A percentile compares a stretch with the other conserved stretches of the same genome.
These are phyloP conservation scores for Thamnophis elegans DNA, from an alignment of 2,797 vertebrate species.

Conservation along the genomic window DNA sequence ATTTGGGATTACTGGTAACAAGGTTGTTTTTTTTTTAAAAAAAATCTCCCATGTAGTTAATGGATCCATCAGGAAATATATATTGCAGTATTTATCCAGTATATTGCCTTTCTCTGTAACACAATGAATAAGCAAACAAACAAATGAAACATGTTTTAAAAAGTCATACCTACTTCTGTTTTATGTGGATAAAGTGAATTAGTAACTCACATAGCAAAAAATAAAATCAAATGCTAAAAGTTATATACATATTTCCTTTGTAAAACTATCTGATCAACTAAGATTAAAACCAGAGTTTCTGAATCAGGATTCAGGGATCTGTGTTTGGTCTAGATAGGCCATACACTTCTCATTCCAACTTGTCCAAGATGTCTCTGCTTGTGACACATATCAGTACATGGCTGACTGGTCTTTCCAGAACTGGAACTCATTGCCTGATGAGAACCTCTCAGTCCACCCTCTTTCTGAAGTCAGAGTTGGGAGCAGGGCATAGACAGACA, in stretches of 20 bases:
- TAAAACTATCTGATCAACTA: slow-evolving; percentile 40
- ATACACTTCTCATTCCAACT: background rate
- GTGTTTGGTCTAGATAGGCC: background rate
- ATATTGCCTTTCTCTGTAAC: background rate
- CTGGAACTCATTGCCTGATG: background rate
- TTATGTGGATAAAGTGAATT: background rate
- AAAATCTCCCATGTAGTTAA: background rate
- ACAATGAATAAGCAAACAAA: background rate
- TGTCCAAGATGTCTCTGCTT: background rate
- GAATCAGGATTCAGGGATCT: background rate
- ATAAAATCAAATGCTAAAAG: slow-evolving; percentile 28
- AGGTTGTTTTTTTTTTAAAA: no score
- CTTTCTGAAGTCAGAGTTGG: background rate
- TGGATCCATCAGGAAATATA: background rate
- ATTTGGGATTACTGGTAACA: background rate
- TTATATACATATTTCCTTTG: background rate
- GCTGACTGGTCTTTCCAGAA: background rate
- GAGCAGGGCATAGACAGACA: background rate
- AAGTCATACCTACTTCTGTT: background rate
- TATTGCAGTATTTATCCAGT: background rate
- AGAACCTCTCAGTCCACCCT: background rate
- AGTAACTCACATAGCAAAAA: background rate
- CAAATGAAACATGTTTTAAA: background rate
- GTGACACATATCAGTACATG: background rate
- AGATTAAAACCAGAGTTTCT: slow-evolving; percentile 14